phyloP scores from a whole-genome alignment of 2,797 vertebrate genomes.

The Acanthopagrus latus region DNA sequence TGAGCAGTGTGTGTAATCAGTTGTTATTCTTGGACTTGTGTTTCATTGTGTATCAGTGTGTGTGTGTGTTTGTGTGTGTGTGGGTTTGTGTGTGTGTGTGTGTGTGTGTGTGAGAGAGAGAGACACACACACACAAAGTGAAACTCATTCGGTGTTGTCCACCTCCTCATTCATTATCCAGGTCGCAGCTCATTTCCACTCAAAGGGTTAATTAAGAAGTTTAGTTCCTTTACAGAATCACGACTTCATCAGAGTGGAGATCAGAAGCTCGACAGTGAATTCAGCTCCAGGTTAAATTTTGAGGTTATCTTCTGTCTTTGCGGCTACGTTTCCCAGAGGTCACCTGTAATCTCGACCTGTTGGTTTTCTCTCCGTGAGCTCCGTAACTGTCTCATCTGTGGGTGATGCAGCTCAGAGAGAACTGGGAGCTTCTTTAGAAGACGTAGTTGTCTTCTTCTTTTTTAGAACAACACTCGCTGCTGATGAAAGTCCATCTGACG shows the following conservation, averaged over 20 bases:
- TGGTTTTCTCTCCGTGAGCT: neutral
- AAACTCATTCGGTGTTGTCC: neutral
- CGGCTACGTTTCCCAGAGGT: neutral
- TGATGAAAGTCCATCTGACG: too few species aligned
- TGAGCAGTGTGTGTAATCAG: slow-evolving; percentile 2
- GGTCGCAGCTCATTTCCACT: neutral
- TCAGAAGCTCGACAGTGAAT: neutral
- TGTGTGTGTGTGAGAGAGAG: neutral
- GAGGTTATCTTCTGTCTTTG: neutral
- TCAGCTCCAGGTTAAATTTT: neutral
- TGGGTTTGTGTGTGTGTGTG: too few species aligned
- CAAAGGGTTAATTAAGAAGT: neutral
- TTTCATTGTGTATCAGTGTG: neutral
- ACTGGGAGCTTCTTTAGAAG: too few species aligned
- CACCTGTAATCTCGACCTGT: neutral
- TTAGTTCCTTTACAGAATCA: neutral
- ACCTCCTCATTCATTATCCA: neutral
- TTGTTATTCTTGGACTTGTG: slow-evolving; percentile 8
- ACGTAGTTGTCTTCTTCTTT: too few species aligned
- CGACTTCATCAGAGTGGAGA: neutral
- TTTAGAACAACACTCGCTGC: too few species aligned
- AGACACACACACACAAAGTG: neutral
- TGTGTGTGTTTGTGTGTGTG: neutral
- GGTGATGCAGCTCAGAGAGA: neutral
- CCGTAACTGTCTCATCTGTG: too few species aligned